A percentile compares a stretch with the other conserved stretches of the same genome.
Evolutionary conservation across 2,888 invertebrate species (phyloP).

Genomic region (Himalopsyche kuldschensis): DNA sequence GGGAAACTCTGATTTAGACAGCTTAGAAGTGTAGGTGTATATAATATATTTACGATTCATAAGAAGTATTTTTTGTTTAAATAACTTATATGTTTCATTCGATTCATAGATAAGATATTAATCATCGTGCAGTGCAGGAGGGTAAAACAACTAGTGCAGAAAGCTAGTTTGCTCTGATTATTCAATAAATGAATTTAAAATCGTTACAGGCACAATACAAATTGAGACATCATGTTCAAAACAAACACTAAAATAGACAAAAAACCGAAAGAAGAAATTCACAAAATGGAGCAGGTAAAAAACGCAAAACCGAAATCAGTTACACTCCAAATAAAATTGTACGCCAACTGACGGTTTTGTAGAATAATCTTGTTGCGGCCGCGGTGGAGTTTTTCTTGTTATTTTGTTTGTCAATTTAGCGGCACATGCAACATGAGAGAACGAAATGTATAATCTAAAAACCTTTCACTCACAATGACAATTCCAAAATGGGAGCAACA

Average conservation of each 20-base stretch:
- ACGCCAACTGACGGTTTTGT: background rate
- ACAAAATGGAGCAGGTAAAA: background rate
- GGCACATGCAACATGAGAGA: slow-evolving; percentile 19
- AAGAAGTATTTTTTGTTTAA: too few species aligned
- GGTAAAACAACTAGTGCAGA: background rate
- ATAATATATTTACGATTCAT: too few species aligned
- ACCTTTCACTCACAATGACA: slow-evolving; percentile 31
- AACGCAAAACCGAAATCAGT: background rate
- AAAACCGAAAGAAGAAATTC: background rate
- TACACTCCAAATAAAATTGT: background rate
- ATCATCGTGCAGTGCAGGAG: background rate
- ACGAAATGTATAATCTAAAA: slow-evolving; percentile 10
- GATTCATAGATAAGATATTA: background rate
- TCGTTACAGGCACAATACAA: background rate
- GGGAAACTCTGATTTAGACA: too few species aligned
- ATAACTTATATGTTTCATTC: too few species aligned
- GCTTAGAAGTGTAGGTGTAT: too few species aligned
- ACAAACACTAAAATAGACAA: background rate
- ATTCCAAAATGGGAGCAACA: background rate
- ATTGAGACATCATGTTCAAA: background rate
- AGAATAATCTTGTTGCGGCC: background rate
- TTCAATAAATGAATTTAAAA: background rate
- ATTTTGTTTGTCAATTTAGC: slow-evolving; percentile 6
- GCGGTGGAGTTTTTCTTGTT: background rate
- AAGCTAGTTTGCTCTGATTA: background rate